Conservation (phyloP, 2,113 vertebrate species). For the Zosterops lateralis region DNA sequence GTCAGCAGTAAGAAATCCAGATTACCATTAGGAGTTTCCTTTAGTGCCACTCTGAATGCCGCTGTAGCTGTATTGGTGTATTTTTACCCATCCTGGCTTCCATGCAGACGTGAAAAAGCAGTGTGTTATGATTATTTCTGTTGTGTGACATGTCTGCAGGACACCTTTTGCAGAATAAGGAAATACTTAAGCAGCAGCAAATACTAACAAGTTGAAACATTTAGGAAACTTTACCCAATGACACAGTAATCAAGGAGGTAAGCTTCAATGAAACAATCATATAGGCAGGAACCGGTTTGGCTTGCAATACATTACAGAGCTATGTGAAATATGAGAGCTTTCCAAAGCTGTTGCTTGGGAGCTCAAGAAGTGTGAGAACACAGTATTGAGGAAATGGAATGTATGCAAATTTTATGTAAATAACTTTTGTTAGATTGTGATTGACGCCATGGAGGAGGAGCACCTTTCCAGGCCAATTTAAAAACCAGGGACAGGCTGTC, state of each 20-base stretch:
- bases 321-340: slow-evolving; percentile 34
- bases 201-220: neutral
- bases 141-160: neutral
- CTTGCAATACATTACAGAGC: neutral
- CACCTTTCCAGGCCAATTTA: neutral
- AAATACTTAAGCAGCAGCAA: neutral
- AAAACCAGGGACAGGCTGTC: neutral
- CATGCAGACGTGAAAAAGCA: neutral
- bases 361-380: slow-evolving; percentile 21
- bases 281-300: slow-evolving; percentile 19
- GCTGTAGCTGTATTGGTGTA: neutral
- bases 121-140: neutral
- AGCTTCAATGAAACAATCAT: neutral
- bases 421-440: neutral
- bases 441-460: neutral
- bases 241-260: neutral
- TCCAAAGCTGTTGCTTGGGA: neutral
- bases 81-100: neutral
- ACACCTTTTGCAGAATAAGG: neutral
- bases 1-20: neutral
- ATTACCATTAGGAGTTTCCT: neutral
- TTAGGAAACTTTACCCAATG: neutral
- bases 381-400: neutral
- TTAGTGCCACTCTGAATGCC: neutral
- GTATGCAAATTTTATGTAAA: slow-evolving; percentile 54